Conservation (phyloP, 1,140 invertebrate genomes). For the Reticulitermes speratus region DNA sequence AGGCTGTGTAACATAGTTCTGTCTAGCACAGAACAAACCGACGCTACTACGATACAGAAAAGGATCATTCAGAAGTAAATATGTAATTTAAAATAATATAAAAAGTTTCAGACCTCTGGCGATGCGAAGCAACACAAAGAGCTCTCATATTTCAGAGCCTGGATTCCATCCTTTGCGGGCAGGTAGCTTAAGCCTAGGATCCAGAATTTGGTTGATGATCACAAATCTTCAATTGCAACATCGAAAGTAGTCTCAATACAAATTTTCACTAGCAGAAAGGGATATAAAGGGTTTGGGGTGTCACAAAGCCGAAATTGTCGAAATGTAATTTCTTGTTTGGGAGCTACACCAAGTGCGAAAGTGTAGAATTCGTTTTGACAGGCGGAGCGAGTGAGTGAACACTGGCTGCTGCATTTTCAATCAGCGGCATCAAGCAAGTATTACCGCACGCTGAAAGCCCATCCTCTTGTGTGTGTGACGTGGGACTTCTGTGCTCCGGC, state of each 20-base stretch:
- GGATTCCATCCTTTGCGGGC: not conserved
- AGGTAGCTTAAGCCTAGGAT: not conserved
- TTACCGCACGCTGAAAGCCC: not conserved
- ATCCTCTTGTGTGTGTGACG: not conserved
- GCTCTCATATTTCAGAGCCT: not conserved
- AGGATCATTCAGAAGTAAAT: not conserved
- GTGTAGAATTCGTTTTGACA: constrained; percentile 7
- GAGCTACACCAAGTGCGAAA: not conserved
- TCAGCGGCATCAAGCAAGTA: not conserved
- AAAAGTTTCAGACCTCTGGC: not conserved
- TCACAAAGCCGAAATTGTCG: constrained; percentile 11
- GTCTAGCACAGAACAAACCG: not conserved
- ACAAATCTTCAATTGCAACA: not conserved
- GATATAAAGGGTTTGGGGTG: not conserved
- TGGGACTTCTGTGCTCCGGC: not conserved
- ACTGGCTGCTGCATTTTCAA: not conserved
- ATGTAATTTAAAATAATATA: not conserved
- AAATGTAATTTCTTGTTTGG: constrained; percentile 17
- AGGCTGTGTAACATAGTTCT: too few species aligned
- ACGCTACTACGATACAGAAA: not conserved
- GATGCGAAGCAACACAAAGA: not conserved
- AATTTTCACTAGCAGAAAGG: not conserved
- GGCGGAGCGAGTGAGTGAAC: not conserved
- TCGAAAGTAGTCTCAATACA: constrained; percentile 5
- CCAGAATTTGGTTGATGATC: not conserved